Conservation (phyloP, 2,888 invertebrate genomes). For the Xylophagus ater region DNA sequence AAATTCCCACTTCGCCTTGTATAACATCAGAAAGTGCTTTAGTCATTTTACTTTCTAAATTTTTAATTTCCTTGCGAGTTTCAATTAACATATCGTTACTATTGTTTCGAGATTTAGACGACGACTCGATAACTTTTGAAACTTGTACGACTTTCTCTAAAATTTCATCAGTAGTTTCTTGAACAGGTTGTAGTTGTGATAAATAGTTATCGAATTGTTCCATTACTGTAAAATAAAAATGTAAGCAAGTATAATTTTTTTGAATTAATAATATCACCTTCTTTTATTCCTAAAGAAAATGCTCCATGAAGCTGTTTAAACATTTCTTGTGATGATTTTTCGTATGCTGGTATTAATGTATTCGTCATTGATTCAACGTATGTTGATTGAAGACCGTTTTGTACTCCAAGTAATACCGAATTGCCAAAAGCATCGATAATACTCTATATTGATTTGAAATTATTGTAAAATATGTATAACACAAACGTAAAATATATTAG, state of each 20-base stretch:
- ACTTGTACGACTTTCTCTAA: conserved; percentile 30
- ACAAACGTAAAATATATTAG: conserved; percentile 1
- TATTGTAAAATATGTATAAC: conserved; percentile 1
- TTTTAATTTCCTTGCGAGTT: conserved; percentile 34
- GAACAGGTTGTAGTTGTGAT: conserved; percentile 38
- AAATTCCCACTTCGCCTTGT: conserved; percentile 27
- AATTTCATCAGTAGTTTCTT: conserved; percentile 33
- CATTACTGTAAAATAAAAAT: conserved; percentile 33
- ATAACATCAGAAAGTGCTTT: conserved; percentile 35
- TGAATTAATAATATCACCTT: conserved; percentile 49
- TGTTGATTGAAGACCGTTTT: conserved; percentile 60
- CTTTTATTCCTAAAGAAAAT: conserved; percentile 79
- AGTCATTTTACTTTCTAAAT: conserved; percentile 29
- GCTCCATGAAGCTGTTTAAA: conserved; percentile 82
- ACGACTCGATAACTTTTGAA: conserved; percentile 31
- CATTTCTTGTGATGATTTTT: conserved; percentile 74
- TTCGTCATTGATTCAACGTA: conserved; percentile 68
- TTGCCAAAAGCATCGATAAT: conserved; percentile 64
- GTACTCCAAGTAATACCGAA: conserved; percentile 56
- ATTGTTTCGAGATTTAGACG: conserved; percentile 27
- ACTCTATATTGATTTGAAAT: conserved; percentile 39
- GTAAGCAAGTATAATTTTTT: not conserved
- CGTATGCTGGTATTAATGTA: conserved; percentile 73
- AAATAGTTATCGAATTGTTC: conserved; percentile 41
- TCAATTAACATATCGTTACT: conserved; percentile 33